Evolutionary conservation across 1,140 invertebrate species (phyloP), one percentile per base, ranked within the genome.

Genomic region (Globodera ellingtonae): DNA sequence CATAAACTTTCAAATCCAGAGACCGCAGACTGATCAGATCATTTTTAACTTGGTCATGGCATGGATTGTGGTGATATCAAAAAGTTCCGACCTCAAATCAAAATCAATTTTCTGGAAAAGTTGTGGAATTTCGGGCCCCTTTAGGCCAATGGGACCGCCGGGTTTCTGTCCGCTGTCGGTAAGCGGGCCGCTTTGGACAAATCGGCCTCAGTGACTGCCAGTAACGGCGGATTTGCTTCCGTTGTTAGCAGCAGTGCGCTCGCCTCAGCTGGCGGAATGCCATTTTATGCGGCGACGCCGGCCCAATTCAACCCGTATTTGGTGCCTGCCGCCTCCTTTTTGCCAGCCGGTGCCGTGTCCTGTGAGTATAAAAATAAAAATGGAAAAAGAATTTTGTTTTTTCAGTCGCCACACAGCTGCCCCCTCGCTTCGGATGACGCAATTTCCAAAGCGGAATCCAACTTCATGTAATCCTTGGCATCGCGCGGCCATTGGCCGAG

Each of bases 241-340:
- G n/a, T 18, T 15, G 56, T 50, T 6, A 77, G 13, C 62, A 67
- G 3, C 47, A 67, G 56, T 44, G 44, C 52, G 13, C n/a, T 59
- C 44, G 47, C 69, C 1, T 65, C 73, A 15, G 18, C 66, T 7
- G 74, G 59, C 24, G 74, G 69, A 52, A 52, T 77, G 78, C 69
- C 78, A 44, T 7, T 79, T 50, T 79, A 79, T 47, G 74, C 78
- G 44, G 74, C 78, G 44, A 44, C 69, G 48, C 47, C 78, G 48
- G 73, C 73, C 13, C 78, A 79, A 47, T 79, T 79, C 67, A 79
- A 77, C 13, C 78, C 78, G 18, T 79, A 79, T 24, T 52, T 79
- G 46, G 48, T 79, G 72, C 74, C 78, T 21, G 48, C 74, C 8
- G 65, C 78, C 5, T 62, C n/a, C 9, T 79, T 74, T 24, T 44